Percentiles rank a stretch among this genome's conserved stretches.
Evolutionary conservation across 1,140 invertebrate genomes (phyloP).

Genomic region (Drosophila mauritiana): DNA sequence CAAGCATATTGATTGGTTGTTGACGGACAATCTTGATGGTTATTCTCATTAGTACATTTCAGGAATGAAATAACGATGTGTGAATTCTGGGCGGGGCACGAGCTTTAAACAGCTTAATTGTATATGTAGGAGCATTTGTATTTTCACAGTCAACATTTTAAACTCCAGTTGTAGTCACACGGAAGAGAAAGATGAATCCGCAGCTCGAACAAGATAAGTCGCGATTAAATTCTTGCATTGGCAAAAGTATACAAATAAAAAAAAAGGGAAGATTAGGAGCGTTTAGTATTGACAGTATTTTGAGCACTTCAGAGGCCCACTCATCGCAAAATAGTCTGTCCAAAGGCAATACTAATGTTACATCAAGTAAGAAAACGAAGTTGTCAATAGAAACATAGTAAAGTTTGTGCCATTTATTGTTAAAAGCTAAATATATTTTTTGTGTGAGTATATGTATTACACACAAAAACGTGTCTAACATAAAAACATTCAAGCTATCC

Average conservation of each 20-base stretch:
- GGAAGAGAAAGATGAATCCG: slow-evolving; percentile 1
- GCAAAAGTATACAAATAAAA: not conserved
- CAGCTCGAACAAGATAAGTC: not conserved
- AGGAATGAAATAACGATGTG: slow-evolving; percentile 4
- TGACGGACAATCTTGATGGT: not conserved
- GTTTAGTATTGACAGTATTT: slow-evolving; percentile 6
- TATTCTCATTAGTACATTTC: slow-evolving; percentile 19
- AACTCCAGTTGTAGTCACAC: not conserved
- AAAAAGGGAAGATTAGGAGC: not conserved
- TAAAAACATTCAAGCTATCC: no score
- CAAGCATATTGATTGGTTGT: slow-evolving; percentile 22
- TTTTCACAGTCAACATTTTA: not conserved
- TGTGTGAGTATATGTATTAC: no score
- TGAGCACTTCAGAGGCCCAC: not conserved
- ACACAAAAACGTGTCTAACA: no score
- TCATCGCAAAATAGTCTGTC: not conserved
- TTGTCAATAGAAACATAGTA: no score
- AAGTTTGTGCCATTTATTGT: no score
- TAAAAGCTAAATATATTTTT: no score
- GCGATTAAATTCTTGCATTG: not conserved
- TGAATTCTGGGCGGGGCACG: slow-evolving; percentile 11
- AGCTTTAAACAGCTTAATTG: not conserved
- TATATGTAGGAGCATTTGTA: not conserved
- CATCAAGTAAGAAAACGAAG: not conserved
- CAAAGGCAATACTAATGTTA: not conserved